A percentile compares a stretch with the other conserved stretches of the same genome.
Evolutionary conservation across 2,888 invertebrate species (phyloP).

Genomic region (Cataglyphis altisquamis): DNA sequence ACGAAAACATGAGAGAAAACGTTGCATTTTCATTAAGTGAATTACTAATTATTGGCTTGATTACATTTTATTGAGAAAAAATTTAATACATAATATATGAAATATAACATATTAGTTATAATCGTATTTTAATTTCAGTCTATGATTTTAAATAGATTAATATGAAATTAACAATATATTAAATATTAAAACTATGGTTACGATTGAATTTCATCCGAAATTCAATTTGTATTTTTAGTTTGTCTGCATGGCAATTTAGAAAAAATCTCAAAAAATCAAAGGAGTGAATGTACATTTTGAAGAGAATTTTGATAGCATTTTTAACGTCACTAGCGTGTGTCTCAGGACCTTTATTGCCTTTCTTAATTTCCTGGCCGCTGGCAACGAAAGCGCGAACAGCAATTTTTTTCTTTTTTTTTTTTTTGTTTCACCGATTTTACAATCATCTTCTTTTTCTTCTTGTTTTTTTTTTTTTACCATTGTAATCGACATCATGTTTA

Average conservation of each 20-base stretch:
- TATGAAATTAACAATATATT: neutral
- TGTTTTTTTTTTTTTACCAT: neutral
- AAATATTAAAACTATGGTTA: neutral
- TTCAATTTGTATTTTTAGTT: neutral
- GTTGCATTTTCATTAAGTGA: neutral
- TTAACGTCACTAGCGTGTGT: conserved; percentile 34
- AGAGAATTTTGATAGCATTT: conserved; percentile 30
- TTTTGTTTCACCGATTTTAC: conserved; percentile 1
- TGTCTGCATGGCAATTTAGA: neutral
- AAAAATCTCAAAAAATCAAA: neutral
- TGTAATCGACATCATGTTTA: neutral
- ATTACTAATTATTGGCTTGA: conserved; percentile 14
- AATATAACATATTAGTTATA: conserved; percentile 8
- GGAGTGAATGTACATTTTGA: neutral
- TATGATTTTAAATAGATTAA: neutral
- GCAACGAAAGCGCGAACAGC: conserved; percentile 19
- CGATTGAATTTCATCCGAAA: neutral
- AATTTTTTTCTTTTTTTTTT: neutral
- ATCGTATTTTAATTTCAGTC: neutral
- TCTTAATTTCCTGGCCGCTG: conserved; percentile 41
- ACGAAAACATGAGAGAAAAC: neutral
- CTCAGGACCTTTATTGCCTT: conserved; percentile 30
- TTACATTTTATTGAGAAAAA: neutral
- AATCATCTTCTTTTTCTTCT: neutral
- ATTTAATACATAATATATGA: conserved; percentile 11